Conservation (phyloP, 2,888 invertebrate genomes). For the Nycteola revayana region DNA sequence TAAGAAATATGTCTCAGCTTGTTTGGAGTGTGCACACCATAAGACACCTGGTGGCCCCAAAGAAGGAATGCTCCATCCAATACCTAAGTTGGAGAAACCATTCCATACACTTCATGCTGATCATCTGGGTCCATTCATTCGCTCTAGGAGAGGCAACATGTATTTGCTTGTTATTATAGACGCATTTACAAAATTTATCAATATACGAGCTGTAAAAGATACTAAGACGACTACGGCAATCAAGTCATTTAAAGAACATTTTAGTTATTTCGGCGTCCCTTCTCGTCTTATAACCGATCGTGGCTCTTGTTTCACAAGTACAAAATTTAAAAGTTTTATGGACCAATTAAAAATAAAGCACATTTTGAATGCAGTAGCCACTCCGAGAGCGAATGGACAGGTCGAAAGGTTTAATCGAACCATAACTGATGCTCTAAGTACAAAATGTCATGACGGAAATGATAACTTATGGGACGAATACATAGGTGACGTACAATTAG, state of each 20-base stretch:
- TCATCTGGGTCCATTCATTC: conserved; percentile 10
- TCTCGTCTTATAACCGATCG: not conserved
- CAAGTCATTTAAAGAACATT: not conserved
- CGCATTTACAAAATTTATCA: conserved; percentile 4
- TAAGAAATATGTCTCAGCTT: conserved; percentile 17
- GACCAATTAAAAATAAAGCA: not conserved
- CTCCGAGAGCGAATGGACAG: conserved; percentile 10
- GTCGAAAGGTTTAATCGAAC: conserved; percentile 3
- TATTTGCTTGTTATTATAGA: too few species aligned
- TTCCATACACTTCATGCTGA: conserved; percentile 12
- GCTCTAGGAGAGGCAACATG: conserved; percentile 2
- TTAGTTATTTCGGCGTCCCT: conserved; percentile 2
- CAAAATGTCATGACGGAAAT: conserved; percentile 3
- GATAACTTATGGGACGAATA: conserved; percentile 14
- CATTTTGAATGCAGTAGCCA: conserved; percentile 9
- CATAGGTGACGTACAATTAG: conserved; percentile 15
- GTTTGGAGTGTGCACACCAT: conserved; percentile 17
- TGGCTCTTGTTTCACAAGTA: conserved; percentile 3
- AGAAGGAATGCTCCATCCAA: conserved; percentile 23
- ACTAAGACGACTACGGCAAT: conserved; percentile 2
- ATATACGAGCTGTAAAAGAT: conserved; percentile 1
- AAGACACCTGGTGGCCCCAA: conserved; percentile 11
- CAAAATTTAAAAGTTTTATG: not conserved
- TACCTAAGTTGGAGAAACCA: conserved; percentile 18
- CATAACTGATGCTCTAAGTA: not conserved